Base-by-base conservation (phyloP, 2,797 vertebrate genomes). In the Galago senegalensis region DNA sequence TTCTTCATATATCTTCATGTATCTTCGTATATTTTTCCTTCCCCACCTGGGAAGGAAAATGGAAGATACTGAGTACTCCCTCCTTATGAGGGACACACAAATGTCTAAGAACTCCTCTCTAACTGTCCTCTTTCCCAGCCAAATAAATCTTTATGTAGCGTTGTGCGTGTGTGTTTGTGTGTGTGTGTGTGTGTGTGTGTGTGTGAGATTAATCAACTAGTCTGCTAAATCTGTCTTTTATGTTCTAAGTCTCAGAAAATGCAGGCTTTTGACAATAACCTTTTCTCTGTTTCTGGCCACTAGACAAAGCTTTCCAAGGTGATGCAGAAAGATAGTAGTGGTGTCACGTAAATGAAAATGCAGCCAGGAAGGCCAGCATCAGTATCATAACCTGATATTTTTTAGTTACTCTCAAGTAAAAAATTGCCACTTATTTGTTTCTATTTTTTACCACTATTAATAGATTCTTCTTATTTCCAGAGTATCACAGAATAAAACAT, bases 391-490 rank as follows among this genome's bases (percentile, higher is more conserved):
- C 1, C 4, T 83, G 7, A 20, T 88, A 9, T 67, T 93, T 70
- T n/a, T n/a, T n/a, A 75, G 58, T 53, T 34, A 90, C 0, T 81
- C 25, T 91, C 60, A 89, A 83, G 29, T 93, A 89, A 89, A 89
- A 93, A 11, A 9, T 31, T 88, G 1, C 8, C 87, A 60, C 13
- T 43, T 79, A 76, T 73, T 70, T 76, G 60, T 79, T 61, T 81
- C 58, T 49, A 17, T 21, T 31, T n/a, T 75, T 49, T 91, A 65
- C 20, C 65, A 1, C 58, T 91, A 56, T 34, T 86, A 81, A 73
- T 82, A 4, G 9, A 61, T 60, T 73, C 25, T 40, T 34, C 40
- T 86, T 29, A 91, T 84, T 95, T 88, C 70, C 40, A 92, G 53
- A 60, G 20, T 86, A 76, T 80, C 7, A 79, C 20, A 34, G 84